A percentile compares a stretch with the other conserved stretches of the same genome.
Evolutionary conservation across 2,888 invertebrate species (phyloP).

Genomic region (Melieria crassipennis): DNA sequence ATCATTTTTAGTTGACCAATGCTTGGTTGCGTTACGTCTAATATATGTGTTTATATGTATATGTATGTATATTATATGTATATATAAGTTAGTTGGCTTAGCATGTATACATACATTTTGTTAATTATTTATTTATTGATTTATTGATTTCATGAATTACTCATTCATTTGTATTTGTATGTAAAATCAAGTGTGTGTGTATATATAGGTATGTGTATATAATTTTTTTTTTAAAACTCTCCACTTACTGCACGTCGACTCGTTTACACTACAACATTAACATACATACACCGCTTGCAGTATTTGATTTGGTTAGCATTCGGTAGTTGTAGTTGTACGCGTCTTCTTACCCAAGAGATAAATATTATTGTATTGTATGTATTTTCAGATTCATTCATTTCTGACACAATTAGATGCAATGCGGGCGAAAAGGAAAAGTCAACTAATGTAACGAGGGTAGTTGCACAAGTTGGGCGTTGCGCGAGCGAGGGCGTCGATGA

Average conservation of each 20-base stretch:
- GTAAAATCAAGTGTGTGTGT: background rate
- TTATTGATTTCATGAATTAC: no score
- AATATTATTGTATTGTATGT: no score
- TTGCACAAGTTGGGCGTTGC: no score
- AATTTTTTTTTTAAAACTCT: background rate
- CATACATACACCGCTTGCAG: no score
- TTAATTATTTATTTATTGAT: conserved; percentile 1
- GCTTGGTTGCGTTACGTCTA: background rate
- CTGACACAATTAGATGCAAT: background rate
- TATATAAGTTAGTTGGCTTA: background rate
- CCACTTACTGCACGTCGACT: no score
- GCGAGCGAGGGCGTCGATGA: background rate
- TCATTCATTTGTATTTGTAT: background rate
- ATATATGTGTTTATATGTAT: conserved; percentile 33
- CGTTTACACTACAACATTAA: no score
- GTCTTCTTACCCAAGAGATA: no score
- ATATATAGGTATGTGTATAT: background rate
- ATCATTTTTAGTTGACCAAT: background rate
- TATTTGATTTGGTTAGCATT: no score
- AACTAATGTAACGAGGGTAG: no score
- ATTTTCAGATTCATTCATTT: background rate
- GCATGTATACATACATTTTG: conserved; percentile 23
- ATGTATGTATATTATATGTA: conserved; percentile 27
- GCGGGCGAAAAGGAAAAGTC: no score
- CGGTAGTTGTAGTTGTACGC: no score